Conservation (phyloP, 1,140 invertebrate genomes). For the Eufriesea mexicana region DNA sequence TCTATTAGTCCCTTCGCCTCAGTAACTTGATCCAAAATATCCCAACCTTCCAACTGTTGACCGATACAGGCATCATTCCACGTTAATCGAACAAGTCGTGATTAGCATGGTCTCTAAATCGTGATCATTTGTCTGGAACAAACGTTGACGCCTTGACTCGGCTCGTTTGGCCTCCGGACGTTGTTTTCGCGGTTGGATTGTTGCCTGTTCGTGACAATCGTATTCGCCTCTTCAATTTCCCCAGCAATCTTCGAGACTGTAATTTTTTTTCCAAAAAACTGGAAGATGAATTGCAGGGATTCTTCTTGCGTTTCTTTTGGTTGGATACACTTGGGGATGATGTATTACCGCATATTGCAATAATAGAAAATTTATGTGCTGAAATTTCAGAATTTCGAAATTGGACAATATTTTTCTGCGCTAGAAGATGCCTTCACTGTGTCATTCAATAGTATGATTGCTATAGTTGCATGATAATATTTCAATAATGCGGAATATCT, state of each 20-base stretch:
- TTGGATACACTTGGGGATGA: too few species aligned
- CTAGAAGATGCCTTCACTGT: too few species aligned
- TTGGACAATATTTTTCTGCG: too few species aligned
- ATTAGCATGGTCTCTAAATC: neutral
- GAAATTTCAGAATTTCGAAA: too few species aligned
- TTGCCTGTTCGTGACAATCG: neutral
- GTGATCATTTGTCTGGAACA: conserved; percentile 21
- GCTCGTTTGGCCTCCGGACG: neutral
- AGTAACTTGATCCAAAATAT: neutral
- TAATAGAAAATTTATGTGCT: too few species aligned
- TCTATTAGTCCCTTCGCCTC: too few species aligned
- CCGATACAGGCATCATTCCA: conserved; percentile 58
- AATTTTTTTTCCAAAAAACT: neutral
- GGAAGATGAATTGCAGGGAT: neutral
- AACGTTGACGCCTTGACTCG: neutral
- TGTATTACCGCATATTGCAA: too few species aligned
- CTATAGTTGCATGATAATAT: too few species aligned
- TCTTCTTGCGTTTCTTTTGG: neutral
- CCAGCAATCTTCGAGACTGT: neutral
- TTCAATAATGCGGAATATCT: too few species aligned
- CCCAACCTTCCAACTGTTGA: conserved; percentile 5
- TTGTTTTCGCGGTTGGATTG: neutral
- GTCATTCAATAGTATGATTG: too few species aligned
- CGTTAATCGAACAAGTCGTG: conserved; percentile 51
- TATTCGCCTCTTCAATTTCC: neutral